Conservation (phyloP, 2,113 vertebrate genomes). For the Clarias gariepinus region DNA sequence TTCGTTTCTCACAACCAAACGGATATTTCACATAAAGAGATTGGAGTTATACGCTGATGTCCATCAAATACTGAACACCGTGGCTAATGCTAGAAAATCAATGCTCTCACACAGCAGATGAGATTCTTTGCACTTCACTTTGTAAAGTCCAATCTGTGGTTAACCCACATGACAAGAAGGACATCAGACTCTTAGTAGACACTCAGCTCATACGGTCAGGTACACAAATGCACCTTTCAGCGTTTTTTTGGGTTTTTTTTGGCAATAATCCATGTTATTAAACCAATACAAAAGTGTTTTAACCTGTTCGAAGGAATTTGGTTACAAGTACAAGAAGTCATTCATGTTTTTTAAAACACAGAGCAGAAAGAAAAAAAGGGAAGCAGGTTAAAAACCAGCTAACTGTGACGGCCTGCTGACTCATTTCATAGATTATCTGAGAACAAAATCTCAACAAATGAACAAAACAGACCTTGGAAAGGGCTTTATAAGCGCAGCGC, state of each 20-base stretch:
- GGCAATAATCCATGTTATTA: neutral
- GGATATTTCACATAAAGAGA: neutral
- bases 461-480: neutral
- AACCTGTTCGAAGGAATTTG: neutral
- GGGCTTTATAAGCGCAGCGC: neutral
- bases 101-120: neutral
- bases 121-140: neutral
- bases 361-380: neutral
- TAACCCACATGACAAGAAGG: neutral
- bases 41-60: neutral
- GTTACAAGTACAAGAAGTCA: neutral
- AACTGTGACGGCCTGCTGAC: neutral
- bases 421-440: neutral
- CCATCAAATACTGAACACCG: neutral
- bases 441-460: neutral
- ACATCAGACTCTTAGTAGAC: neutral
- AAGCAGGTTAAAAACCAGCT: neutral
- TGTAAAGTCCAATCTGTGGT: neutral
- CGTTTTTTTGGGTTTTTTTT: neutral
- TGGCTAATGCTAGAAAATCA: neutral
- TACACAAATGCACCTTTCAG: neutral
- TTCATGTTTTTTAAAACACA: neutral
- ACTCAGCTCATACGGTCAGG: neutral
- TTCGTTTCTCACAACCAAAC: neutral
- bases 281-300: neutral